These are phyloP conservation scores for Drosophila merina DNA, from an alignment of 2,888 invertebrate genomes.

Conservation along the genomic window DNA sequence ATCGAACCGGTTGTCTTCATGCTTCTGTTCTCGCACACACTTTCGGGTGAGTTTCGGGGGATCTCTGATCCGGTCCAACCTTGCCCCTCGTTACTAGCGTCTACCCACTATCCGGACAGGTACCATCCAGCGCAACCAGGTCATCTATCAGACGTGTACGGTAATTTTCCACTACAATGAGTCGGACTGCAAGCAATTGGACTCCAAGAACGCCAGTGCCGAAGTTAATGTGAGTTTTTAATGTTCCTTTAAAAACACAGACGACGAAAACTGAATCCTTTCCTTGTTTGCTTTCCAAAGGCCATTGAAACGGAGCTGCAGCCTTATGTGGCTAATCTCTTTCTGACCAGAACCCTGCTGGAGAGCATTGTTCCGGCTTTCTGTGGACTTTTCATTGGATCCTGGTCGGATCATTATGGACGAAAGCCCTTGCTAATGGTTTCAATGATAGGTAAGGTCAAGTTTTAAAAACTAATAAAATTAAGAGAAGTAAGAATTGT, in stretches of 20 bases:
- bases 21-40: conserved; percentile 78
- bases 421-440: conserved; percentile 89
- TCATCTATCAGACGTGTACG: conserved; percentile 89
- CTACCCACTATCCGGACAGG: conserved; percentile 52
- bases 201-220: conserved; percentile 84
- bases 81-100: background rate
- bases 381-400: conserved; percentile 89
- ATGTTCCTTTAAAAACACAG: background rate
- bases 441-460: conserved; percentile 86
- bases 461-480: too few species aligned
- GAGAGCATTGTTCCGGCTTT: conserved; percentile 88
- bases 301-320: conserved; percentile 86
- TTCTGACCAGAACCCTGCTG: conserved; percentile 86
- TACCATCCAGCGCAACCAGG: conserved; percentile 87
- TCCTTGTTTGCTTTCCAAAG: conserved; percentile 46
- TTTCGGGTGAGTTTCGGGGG: conserved; percentile 71
- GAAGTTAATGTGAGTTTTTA: conserved; percentile 80
- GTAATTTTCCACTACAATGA: conserved; percentile 86
- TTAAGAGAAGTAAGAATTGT: too few species aligned
- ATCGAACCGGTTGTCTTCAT: conserved; percentile 81
- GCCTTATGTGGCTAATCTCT: conserved; percentile 87
- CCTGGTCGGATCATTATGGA: conserved; percentile 92
- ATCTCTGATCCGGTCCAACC: background rate
- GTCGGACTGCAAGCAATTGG: conserved; percentile 85
- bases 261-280: background rate